Percentiles rank a stretch among this genome's conserved stretches.
Evolutionary conservation across 2,888 invertebrate species (phyloP).

Genomic region (Belgica antarctica): DNA sequence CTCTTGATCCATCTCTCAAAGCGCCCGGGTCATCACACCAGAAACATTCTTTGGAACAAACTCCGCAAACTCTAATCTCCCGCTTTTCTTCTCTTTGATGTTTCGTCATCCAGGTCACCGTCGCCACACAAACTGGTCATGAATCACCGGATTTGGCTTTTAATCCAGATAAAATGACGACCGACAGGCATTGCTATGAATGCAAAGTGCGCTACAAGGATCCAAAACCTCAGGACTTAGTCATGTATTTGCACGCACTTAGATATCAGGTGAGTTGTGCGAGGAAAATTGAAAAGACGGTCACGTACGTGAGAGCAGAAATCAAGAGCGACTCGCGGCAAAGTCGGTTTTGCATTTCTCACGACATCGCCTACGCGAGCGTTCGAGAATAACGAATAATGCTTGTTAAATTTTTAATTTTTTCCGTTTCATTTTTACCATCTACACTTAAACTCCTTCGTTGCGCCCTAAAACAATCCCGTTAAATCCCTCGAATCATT

Average conservation of each 20-base stretch:
- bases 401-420: constrained; percentile 43
- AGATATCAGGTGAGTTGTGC: constrained; percentile 70
- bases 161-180: constrained; percentile 68
- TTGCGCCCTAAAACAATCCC: constrained; percentile 12
- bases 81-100: constrained; percentile 32
- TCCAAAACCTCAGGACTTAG: constrained; percentile 85
- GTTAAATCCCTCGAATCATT: constrained; percentile 35
- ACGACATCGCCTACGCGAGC: background rate
- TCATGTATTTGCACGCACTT: constrained; percentile 96
- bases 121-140: constrained; percentile 83
- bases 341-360: background rate
- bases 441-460: constrained; percentile 21
- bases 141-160: constrained; percentile 67
- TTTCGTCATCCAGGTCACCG: constrained; percentile 74
- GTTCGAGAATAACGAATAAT: too few species aligned
- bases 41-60: too few species aligned
- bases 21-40: too few species aligned
- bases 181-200: constrained; percentile 87
- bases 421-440: constrained; percentile 36
- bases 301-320: constrained; percentile 10
- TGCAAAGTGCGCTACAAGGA: constrained; percentile 90
- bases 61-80: constrained; percentile 9
- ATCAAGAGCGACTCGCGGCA: too few species aligned
- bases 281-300: constrained; percentile 4
- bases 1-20: too few species aligned